These are phyloP conservation scores for Amia ocellicauda DNA, from an alignment of 2,113 vertebrate species.

Conservation along the genomic window DNA sequence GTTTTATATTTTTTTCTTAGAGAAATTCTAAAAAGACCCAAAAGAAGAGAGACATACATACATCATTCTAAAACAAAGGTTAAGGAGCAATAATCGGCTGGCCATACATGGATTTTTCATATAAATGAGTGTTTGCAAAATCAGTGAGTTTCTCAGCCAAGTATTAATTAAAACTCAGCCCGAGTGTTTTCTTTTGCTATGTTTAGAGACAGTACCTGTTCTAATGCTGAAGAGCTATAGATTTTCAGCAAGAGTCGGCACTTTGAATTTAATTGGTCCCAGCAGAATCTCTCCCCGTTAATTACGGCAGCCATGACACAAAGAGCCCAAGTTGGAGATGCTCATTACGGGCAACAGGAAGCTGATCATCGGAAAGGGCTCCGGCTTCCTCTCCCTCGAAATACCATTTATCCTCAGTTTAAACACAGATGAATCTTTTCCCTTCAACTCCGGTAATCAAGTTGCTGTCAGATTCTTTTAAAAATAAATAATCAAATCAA, in stretches of 20 bases:
- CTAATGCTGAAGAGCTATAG: background rate
- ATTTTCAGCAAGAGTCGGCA: background rate
- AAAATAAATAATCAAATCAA: too few species aligned
- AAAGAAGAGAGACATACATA: too few species aligned
- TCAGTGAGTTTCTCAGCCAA: too few species aligned
- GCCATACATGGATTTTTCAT: too few species aligned
- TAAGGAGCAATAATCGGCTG: too few species aligned
- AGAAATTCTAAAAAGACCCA: too few species aligned
- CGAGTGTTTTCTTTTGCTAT: background rate
- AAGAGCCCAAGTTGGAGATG: background rate
- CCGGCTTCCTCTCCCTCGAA: background rate
- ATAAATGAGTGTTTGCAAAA: too few species aligned
- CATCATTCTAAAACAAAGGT: too few species aligned
- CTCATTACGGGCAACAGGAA: background rate
- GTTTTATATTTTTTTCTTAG: too few species aligned
- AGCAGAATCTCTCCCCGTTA: background rate
- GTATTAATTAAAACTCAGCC: too few species aligned
- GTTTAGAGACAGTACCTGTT: background rate
- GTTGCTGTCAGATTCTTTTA: background rate
- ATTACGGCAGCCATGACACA: conserved; percentile 1
- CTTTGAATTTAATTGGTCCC: conserved; percentile 4
- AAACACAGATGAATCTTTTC: background rate
- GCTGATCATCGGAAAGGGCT: background rate
- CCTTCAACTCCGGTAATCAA: background rate
- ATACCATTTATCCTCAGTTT: background rate